Base-by-base conservation (phyloP, 2,113 vertebrate genomes). In the Naja naja region DNA sequence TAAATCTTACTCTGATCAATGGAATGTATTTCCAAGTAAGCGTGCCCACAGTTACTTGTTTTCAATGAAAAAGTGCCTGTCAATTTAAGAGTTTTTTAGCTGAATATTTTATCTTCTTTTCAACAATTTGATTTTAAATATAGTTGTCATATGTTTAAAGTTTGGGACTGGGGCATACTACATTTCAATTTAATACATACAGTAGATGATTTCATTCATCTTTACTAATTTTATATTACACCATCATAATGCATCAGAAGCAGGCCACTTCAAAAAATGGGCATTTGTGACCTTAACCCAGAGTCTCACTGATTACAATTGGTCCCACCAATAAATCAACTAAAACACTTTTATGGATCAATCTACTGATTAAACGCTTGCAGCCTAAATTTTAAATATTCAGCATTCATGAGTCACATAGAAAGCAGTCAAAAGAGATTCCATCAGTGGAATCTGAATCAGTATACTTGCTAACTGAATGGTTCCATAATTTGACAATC, bases 271-370 rank as follows among this genome's bases (percentile, higher is more conserved):
- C 27, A 60, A 47, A 47, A 92, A 49, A 89, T 30, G 60, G 55
- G 69, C 22, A 89, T 52, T 12, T 34, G 54, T 60, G 20, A 22
- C 88, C 86, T 85, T 89, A 90, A 90, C 54, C 60, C 92, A 43
- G 18, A 89, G 1, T 34, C 47, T 53, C 88, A 86, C 52, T 85
- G 69, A 92, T 56, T 58, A 16, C 47, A 52, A 47, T 53, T 53
- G 45, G 55, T 34, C 45, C 56, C 81, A 64, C n/a, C 55, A 93
- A 90, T 53, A 87, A 93, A 93, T 90, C 81, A 90, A 87, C 92
- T 87, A 90, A 93, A 87, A 87, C 74, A 81, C 25, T 53, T 93
- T 16, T 85, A 90, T 60, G 52, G 56, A 87, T 90, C 81, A 45
- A 60, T 60, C 34, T 85, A 64, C 88, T 86, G 55, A 90, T 93